Conservation (phyloP, 2,888 invertebrate genomes). For the Seladonia tumulorum region DNA sequence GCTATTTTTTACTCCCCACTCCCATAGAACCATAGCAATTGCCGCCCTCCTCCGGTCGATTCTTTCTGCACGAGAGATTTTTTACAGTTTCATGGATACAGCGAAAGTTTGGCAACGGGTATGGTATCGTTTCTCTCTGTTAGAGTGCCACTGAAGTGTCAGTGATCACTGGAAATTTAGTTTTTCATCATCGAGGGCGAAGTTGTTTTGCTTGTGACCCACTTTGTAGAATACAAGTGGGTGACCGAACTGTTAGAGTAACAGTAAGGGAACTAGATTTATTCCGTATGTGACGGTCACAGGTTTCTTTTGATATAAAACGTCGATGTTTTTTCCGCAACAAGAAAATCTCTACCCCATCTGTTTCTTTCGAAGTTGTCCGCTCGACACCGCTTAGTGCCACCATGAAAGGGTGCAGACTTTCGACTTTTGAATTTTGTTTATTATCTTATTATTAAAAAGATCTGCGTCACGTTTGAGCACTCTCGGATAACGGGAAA, state of each 20-base stretch:
- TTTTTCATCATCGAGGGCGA: not conserved
- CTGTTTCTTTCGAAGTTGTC: too few relatives aligned
- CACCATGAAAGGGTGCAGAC: too few relatives aligned
- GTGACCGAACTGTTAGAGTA: not conserved
- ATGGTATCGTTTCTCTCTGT: not conserved
- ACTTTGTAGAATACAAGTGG: not conserved
- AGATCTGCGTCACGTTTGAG: too few relatives aligned
- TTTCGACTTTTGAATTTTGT: too few relatives aligned
- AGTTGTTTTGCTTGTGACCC: not conserved
- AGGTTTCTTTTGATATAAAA: too few relatives aligned
- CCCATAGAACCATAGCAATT: not conserved
- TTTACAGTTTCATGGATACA: not conserved
- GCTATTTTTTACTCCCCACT: not conserved
- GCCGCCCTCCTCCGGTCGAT: not conserved
- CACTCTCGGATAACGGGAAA: too few relatives aligned
- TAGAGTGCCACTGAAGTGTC: not conserved
- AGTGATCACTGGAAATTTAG: not conserved
- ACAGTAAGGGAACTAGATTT: not conserved
- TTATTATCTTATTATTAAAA: too few relatives aligned
- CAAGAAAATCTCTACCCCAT: too few relatives aligned
- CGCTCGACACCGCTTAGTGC: too few relatives aligned
- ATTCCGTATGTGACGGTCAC: not conserved
- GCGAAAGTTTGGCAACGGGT: not conserved
- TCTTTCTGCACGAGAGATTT: conserved; percentile 1
- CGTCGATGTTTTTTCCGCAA: too few relatives aligned